Evolutionary conservation across 2,888 invertebrate genomes (phyloP), one percentile per base, ranked within the genome.

Genomic region (Platycnemis pennipes): DNA sequence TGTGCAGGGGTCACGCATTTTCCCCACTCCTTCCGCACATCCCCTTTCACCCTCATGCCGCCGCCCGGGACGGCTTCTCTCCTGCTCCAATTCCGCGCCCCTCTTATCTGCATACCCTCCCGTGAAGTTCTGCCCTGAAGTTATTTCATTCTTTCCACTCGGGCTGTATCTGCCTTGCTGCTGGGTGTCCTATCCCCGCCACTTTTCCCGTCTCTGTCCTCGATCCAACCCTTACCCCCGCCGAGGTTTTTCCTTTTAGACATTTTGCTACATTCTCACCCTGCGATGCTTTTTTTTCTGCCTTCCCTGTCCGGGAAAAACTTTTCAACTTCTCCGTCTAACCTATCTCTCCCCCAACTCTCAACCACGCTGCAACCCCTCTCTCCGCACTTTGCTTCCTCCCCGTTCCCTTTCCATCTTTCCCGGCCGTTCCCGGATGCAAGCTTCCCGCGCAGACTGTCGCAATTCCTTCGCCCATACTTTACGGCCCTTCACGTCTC

Each of bases 181-280:
- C 45, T 87, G 45, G 16, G 46, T 31, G 22, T 46, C 26, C 45
- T 22, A 1, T 16, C 86, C 86, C 86, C 1, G 5, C 86, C 42
- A n/a, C 63, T 26, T 63, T 19, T 19, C 22, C 44, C 22, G 5
- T 22, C 87, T 22, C 87, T 3, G 19, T n/a, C 56, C 7, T 42
- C 37, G 26, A 16, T 26, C 56, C 42, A 31, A n/a, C 5, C 88
- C 88, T 88, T 45, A 31, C 44, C 13, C 22, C 42, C 37, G 19
- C 86, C 19, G 26, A 89, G 63, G 26, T 91, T 91, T 63, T 45
- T 63, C 63, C 63, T 91, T 91, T 91, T 69, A 63, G 91, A 91
- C 91, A 91, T 63, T 91, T 91, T 63, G 91, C 91, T 63, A 91
- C 91, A 63, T 91, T 91, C 91, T 91, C 91, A 69, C 91, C 63